Base-by-base conservation (phyloP, 2,888 invertebrate species). In the Mamestra brassicae region DNA sequence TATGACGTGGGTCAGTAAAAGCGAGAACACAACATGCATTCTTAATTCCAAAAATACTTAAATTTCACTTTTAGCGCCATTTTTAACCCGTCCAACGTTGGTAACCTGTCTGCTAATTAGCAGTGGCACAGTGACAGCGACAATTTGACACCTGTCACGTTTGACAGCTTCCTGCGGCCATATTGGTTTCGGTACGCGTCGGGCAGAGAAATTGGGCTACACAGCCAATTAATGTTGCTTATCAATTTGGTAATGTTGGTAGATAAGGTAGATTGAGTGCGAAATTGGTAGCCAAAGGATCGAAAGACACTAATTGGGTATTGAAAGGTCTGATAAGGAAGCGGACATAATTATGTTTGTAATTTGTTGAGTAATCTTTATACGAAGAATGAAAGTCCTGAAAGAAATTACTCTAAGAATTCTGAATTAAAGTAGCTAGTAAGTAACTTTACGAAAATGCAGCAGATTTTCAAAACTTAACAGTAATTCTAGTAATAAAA, bases 91-190 rank as follows among this genome's bases (percentile, higher is more conserved):
- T 42, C 65, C 73, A 54, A n/a, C 65, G 69, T 68, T 64, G 74
- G 66, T 67, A 61, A 66, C 64, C 67, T 66, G 76, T 84, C 76
- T 42, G 64, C 82, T 85, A 85, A 85, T 77, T 81, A 85, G 75
- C 76, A 74, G 71, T 74, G 82, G 65, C 84, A 81, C 81, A 68
- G 78, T 84, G 86, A 76, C 85, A 80, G 79, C 71, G 82, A 83
- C 84, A 84, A 80, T 85, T 84, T 88, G 89, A 87, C 87, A 89
- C 83, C 85, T 89, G 89, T 86, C 89, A 87, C 80, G 74, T 76
- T 74, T 80, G 86, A 85, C 86, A 85, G 85, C 83, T 86, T 83
- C 81, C 85, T 84, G 80, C 71, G 73, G 75, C 78, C 81, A 77
- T 81, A 78, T 78, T 75, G 71, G 72, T 79, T 81, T 66, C 10